A percentile compares a stretch with the other conserved stretches of the same genome.
phyloP scores from a whole-genome alignment of 30 jellyfish, hydroid and myxozoan species.

The Aurelia coerulea region DNA sequence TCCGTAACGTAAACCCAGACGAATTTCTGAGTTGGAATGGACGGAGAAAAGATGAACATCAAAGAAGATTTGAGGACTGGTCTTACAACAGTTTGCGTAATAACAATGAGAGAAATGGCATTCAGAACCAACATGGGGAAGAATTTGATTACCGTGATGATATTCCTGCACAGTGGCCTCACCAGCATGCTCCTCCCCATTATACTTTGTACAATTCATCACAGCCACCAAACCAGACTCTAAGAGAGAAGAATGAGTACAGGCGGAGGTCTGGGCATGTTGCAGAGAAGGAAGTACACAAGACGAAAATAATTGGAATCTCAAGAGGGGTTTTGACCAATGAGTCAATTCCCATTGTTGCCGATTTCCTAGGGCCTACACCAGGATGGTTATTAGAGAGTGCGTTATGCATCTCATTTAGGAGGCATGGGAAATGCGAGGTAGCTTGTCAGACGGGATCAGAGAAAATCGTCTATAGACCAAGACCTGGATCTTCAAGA shows the following conservation, averaged over 20 bases:
- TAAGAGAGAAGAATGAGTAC: slow-evolving; percentile 17
- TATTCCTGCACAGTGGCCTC: slow-evolving; percentile 10
- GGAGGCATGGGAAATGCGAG: slow-evolving; percentile 55
- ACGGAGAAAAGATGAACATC: not conserved
- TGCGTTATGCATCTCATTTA: slow-evolving; percentile 47
- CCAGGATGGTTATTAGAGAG: slow-evolving; percentile 60
- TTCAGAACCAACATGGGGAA: not conserved
- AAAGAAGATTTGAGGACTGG: not conserved
- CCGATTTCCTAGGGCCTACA: slow-evolving; percentile 5
- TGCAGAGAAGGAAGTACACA: slow-evolving; percentile 1
- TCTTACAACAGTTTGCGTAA: not conserved
- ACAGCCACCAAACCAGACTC: slow-evolving; percentile 14
- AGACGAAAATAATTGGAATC: slow-evolving; percentile 57
- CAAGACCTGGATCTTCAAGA: slow-evolving; percentile 37
- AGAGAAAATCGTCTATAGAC: slow-evolving; percentile 14
- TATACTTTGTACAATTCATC: slow-evolving; percentile 4
- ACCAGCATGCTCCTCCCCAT: slow-evolving; percentile 9
- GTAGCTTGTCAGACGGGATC: slow-evolving; percentile 78
- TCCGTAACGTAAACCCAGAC: slow-evolving; percentile 2
- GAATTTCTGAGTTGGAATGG: slow-evolving; percentile 3
- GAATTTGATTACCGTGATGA: not conserved
- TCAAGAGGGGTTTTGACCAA: slow-evolving; percentile 65
- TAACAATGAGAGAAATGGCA: not conserved
- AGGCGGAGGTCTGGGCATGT: slow-evolving; percentile 11
- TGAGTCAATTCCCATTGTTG: slow-evolving; percentile 47